Conservation (phyloP, 2,888 invertebrate genomes). For the Andrena praecox region DNA sequence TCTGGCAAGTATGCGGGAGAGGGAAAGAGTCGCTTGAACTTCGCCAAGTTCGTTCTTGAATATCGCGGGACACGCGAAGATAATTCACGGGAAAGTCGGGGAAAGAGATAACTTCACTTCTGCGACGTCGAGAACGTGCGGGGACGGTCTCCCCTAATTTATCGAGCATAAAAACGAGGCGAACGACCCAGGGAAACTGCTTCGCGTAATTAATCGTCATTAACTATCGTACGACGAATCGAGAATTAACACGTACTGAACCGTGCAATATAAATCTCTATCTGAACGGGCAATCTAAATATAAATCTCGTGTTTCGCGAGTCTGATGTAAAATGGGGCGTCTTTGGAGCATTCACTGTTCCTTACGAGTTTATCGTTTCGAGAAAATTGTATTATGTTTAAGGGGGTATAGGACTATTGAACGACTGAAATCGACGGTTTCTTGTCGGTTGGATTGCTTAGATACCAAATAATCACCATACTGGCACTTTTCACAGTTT, state of each 20-base stretch:
- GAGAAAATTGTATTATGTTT: too few relatives aligned
- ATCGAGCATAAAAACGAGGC: background rate
- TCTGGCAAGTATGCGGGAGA: slow-evolving; percentile 38
- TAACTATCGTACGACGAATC: background rate
- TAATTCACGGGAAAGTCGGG: slow-evolving; percentile 44
- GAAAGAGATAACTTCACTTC: slow-evolving; percentile 43
- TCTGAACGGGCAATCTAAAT: too few relatives aligned
- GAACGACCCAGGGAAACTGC: background rate
- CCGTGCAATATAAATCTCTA: background rate
- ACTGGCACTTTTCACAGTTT: too few relatives aligned
- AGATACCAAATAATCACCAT: too few relatives aligned
- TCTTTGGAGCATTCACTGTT: too few relatives aligned
- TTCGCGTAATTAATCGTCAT: slow-evolving; percentile 7
- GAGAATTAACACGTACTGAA: background rate
- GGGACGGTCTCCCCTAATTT: slow-evolving; percentile 28
- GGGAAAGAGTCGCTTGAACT: slow-evolving; percentile 40
- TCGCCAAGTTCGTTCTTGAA: slow-evolving; percentile 45
- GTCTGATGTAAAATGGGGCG: too few relatives aligned
- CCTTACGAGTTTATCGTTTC: too few relatives aligned
- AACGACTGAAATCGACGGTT: too few relatives aligned
- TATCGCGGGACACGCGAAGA: slow-evolving; percentile 44
- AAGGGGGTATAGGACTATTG: too few relatives aligned
- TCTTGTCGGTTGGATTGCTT: too few relatives aligned
- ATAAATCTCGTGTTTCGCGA: too few relatives aligned
- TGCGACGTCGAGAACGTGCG: slow-evolving; percentile 27